phyloP scores from a whole-genome alignment of 2,888 invertebrate species.

The Xestia c-nigrum region DNA sequence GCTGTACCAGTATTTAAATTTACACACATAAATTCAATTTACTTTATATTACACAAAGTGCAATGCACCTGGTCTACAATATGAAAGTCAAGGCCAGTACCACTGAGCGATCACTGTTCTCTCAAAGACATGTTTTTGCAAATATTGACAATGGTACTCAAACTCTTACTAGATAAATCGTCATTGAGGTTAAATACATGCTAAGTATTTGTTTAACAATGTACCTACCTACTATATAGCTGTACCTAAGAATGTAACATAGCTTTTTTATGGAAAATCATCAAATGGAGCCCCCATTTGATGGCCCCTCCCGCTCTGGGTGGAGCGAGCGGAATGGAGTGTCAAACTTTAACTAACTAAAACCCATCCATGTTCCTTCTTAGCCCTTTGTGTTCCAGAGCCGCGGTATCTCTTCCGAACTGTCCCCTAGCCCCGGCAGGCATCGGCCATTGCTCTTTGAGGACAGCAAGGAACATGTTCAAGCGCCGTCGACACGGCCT shows the following conservation, averaged over 20 bases:
- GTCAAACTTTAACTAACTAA: too few species aligned
- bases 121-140: not conserved
- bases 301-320: too few species aligned
- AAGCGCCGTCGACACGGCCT: too few species aligned
- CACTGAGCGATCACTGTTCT: not conserved
- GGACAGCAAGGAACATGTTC: too few species aligned
- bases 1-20: not conserved
- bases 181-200: constrained; percentile 6
- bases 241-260: not conserved
- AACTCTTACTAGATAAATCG: not conserved
- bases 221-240: not conserved
- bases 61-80: not conserved
- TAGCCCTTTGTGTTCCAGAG: too few species aligned
- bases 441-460: too few species aligned
- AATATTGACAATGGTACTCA: constrained; percentile 19
- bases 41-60: not conserved
- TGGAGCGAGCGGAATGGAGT: too few species aligned
- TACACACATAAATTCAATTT: not conserved
- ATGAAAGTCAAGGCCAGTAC: not conserved
- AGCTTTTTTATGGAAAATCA: not conserved
- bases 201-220: not conserved
- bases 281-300: too few species aligned
- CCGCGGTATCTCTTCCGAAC: too few species aligned
- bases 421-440: too few species aligned
- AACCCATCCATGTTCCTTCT: too few species aligned